Evolutionary conservation across 2,888 invertebrate species (phyloP).

Genomic region (Mesorhabditis sp.): DNA sequence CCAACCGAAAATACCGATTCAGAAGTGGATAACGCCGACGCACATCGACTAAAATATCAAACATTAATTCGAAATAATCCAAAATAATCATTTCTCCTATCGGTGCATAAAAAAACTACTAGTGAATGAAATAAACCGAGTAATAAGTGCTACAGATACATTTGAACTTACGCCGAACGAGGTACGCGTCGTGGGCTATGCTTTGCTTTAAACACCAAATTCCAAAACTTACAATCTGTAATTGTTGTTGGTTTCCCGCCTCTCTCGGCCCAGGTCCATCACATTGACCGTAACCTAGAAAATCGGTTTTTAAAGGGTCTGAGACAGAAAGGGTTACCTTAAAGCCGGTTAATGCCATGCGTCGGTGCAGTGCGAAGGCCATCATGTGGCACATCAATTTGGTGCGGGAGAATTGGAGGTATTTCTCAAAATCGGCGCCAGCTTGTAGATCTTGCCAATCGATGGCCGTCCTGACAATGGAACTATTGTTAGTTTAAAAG

Average conservation of each 20-base stretch:
- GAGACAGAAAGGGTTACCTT: constrained; percentile 12
- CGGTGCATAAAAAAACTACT: neutral
- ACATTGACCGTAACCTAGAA: constrained; percentile 34
- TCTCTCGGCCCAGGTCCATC: constrained; percentile 41
- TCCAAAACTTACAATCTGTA: constrained; percentile 26
- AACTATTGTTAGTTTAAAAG: constrained; percentile 11
- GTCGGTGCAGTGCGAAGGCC: constrained; percentile 50
- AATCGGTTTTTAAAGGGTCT: constrained; percentile 24
- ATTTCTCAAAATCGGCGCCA: constrained; percentile 53
- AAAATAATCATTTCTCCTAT: neutral
- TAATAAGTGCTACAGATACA: neutral
- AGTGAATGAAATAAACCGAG: neutral
- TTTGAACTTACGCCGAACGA: neutral
- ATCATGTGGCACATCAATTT: constrained; percentile 56
- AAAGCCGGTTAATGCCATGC: constrained; percentile 15
- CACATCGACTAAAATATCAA: constrained; percentile 37
- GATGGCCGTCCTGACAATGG: constrained; percentile 30
- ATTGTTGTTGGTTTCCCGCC: constrained; percentile 39
- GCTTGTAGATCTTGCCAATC: constrained; percentile 54
- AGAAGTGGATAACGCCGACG: constrained; percentile 40
- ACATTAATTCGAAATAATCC: constrained; percentile 11
- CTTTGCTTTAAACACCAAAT: no score
- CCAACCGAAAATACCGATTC: constrained; percentile 39
- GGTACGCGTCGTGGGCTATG: neutral
- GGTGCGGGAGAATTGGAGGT: constrained; percentile 53